phyloP scores from a whole-genome alignment of 2,888 invertebrate species.

The Rapana venosa region DNA sequence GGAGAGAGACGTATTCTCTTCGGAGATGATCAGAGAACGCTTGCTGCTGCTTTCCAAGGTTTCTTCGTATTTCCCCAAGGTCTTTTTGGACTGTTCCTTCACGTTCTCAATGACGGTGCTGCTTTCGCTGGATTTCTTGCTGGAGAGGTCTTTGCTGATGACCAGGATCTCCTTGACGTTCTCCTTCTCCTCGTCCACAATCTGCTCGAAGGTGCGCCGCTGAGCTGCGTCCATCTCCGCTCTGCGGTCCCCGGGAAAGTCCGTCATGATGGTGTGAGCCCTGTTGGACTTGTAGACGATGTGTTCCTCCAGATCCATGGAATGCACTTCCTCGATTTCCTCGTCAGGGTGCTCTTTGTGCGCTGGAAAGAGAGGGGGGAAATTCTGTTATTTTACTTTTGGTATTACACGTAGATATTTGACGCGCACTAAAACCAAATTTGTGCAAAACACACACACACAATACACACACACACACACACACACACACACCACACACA shows the following conservation, averaged over 20 bases:
- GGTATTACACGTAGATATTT: not conserved
- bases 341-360: constrained; percentile 51
- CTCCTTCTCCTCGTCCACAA: constrained; percentile 44
- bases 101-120: not conserved
- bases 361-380: constrained; percentile 40
- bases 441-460: not conserved
- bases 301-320: constrained; percentile 54
- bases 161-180: constrained; percentile 7
- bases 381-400: not conserved
- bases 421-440: not conserved
- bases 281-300: constrained; percentile 30
- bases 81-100: not conserved
- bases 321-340: constrained; percentile 51
- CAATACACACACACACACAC: not conserved
- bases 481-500: no score
- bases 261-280: not conserved
- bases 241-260: not conserved
- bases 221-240: not conserved
- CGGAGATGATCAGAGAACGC: not conserved
- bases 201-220: constrained; percentile 41
- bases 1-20: not conserved
- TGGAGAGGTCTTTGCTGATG: constrained; percentile 26
- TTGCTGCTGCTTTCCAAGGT: not conserved
- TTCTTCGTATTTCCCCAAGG: not conserved
- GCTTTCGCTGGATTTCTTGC: not conserved